Conservation (phyloP, 2,888 invertebrate species). For the Tachina grossa region DNA sequence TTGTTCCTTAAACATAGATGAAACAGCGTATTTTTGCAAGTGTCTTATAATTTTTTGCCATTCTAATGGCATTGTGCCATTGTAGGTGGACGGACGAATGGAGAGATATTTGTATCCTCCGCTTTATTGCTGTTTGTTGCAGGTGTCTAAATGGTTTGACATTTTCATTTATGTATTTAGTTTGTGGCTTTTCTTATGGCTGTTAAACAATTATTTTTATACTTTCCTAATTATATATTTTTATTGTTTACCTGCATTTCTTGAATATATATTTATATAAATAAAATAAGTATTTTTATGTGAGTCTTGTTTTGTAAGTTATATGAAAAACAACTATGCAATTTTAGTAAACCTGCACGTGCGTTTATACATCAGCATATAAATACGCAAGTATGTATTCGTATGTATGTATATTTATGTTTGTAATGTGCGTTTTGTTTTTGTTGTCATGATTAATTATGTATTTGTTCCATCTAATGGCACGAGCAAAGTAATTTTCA, state of each 20-base stretch:
- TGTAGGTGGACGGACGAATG: not conserved
- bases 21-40: conserved; percentile 3
- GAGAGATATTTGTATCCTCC: not conserved
- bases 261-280: not conserved
- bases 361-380: too few species aligned
- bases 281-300: not conserved
- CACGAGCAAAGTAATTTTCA: not conserved
- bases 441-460: conserved; percentile 27
- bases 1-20: not conserved
- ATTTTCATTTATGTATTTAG: conserved; percentile 22
- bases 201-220: conserved; percentile 6
- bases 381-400: not conserved
- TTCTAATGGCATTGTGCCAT: conserved; percentile 24
- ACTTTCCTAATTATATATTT: conserved; percentile 8
- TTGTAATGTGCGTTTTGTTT: not conserved
- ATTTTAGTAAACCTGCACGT: not conserved
- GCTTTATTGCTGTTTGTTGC: conserved; percentile 31
- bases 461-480: conserved; percentile 24
- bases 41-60: not conserved
- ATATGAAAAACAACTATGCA: not conserved
- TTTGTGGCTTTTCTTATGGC: conserved; percentile 14
- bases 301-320: not conserved
- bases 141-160: conserved; percentile 66
- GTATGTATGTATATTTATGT: not conserved
- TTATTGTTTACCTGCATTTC: not conserved